Conservation (phyloP, 2,113 vertebrate genomes). For the Ictidomys tridecemlineatus region DNA sequence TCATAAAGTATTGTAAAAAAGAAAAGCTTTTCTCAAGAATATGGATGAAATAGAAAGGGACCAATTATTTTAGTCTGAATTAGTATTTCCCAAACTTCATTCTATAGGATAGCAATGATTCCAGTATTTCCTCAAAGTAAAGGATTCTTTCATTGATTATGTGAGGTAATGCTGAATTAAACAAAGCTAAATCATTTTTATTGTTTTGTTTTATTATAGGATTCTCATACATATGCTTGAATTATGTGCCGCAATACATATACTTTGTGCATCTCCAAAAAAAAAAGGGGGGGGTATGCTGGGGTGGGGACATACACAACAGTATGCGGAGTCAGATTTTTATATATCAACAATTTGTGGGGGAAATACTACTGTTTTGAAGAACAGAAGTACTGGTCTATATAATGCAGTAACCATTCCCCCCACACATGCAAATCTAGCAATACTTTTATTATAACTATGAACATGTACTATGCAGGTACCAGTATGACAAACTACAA, state of each 20-base stretch:
- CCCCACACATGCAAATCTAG: neutral
- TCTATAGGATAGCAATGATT: neutral
- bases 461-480: neutral
- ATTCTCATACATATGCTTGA: neutral
- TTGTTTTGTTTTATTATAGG: neutral
- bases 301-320: too few relatives aligned
- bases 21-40: slow-evolving; percentile 5
- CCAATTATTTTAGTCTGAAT: neutral
- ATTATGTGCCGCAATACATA: neutral
- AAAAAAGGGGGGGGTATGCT: too few relatives aligned
- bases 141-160: neutral
- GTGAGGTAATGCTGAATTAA: neutral
- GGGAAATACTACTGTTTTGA: neutral
- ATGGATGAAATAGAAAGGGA: slow-evolving; percentile 18
- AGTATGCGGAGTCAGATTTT: neutral
- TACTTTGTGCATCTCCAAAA: neutral
- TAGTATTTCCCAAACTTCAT: slow-evolving; percentile 47
- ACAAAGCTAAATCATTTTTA: neutral
- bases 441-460: neutral
- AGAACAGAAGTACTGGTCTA: neutral
- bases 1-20: slow-evolving; percentile 22
- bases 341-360: neutral
- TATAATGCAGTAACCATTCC: neutral
- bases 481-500: neutral
- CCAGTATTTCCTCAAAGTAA: neutral